A percentile compares a stretch with the other conserved stretches of the same genome.
These are phyloP conservation scores for Platalea minor DNA, from an alignment of 2,797 vertebrate species.

Conservation along the genomic window DNA sequence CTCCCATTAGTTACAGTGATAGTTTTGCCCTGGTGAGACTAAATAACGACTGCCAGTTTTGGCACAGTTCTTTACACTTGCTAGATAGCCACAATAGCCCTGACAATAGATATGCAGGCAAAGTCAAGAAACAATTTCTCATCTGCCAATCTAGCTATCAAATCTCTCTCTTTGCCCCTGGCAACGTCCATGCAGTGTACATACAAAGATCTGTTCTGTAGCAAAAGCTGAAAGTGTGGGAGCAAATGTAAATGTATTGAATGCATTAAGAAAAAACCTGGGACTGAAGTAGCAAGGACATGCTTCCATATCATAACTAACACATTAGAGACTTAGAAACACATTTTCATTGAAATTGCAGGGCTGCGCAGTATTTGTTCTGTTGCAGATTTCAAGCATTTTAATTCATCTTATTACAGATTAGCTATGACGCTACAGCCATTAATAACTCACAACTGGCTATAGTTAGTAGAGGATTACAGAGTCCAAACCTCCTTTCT, in stretches of 20 bases:
- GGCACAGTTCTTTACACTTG: neutral
- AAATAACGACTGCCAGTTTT: neutral
- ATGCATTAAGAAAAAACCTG: neutral
- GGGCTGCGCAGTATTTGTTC: neutral
- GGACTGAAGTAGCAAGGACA: neutral
- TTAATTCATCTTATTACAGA: neutral
- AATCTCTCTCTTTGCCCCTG: neutral
- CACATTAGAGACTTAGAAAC: neutral
- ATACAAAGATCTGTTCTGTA: neutral
- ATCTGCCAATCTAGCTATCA: neutral
- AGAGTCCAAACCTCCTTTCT: neutral
- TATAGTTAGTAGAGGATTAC: neutral
- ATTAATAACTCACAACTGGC: neutral
- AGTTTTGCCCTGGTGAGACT: neutral
- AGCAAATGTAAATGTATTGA: neutral
- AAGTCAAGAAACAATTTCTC: neutral
- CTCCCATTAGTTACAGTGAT: neutral
- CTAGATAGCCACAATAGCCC: neutral
- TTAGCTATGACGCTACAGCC: neutral
- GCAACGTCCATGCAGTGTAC: neutral
- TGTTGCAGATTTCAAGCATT: neutral
- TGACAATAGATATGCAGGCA: neutral
- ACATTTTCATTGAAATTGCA: neutral
- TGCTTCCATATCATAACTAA: neutral
- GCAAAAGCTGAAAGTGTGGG: neutral